phyloP scores from a whole-genome alignment of 2,113 vertebrate species.

The Sebastes fasciatus region DNA sequence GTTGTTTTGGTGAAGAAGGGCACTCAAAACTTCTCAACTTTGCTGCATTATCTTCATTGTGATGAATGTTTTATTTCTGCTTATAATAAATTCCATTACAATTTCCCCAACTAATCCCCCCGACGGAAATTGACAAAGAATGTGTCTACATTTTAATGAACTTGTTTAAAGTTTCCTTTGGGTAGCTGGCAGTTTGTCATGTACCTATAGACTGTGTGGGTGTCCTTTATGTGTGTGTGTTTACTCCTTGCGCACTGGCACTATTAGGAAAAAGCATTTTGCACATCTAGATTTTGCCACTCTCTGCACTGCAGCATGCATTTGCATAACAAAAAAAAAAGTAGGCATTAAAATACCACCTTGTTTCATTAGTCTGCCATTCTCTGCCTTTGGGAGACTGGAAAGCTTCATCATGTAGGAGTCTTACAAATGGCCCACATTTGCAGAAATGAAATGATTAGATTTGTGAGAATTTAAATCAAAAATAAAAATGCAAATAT shows the following conservation, averaged over 20 bases:
- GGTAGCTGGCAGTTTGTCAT: constrained; percentile 17
- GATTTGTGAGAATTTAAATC: constrained; percentile 57
- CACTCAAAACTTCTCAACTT: constrained; percentile 57
- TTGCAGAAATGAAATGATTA: constrained; percentile 66
- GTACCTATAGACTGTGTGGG: background rate
- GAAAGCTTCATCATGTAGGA: constrained; percentile 44
- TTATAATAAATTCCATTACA: constrained; percentile 62
- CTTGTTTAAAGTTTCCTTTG: constrained; percentile 43
- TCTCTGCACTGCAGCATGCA: constrained; percentile 18
- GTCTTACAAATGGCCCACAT: constrained; percentile 60
- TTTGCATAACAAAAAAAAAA: constrained; percentile 16
- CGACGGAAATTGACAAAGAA: constrained; percentile 44
- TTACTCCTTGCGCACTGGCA: constrained; percentile 6
- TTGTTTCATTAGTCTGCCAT: constrained; percentile 46
- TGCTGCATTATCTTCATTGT: constrained; percentile 29
- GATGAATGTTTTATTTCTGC: constrained; percentile 50
- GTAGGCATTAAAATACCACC: background rate
- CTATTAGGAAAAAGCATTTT: background rate
- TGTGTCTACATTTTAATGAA: constrained; percentile 48
- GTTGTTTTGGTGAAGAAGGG: constrained; percentile 57
- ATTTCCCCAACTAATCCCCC: constrained; percentile 53
- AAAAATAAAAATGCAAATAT: constrained; percentile 72
- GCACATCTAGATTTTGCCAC: background rate
- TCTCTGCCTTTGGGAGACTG: constrained; percentile 33
- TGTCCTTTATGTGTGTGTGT: background rate